Percentiles rank a stretch among this genome's conserved stretches.
Conservation (phyloP, 2,888 invertebrate genomes). For the Chironomus tentans region DNA sequence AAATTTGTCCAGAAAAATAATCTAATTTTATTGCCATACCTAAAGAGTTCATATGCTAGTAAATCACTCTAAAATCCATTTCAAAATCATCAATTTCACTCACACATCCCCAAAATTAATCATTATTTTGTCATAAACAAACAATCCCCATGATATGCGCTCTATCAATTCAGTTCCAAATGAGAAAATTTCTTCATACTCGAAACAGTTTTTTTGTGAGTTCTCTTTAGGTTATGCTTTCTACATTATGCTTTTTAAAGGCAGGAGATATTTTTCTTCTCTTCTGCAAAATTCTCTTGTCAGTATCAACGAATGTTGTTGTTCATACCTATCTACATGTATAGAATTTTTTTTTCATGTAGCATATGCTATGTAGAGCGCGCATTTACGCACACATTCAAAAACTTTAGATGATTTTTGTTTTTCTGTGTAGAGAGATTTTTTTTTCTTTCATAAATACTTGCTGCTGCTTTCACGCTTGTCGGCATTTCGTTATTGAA, state of each 20-base stretch:
- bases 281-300: slow-evolving; percentile 5
- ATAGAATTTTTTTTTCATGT: background rate
- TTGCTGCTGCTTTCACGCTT: slow-evolving; percentile 2
- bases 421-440: background rate
- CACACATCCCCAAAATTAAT: too few species aligned
- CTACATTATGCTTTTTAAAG: background rate
- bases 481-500: background rate
- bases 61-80: too few species aligned
- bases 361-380: slow-evolving; percentile 15
- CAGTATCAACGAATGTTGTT: slow-evolving; percentile 2
- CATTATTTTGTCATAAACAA: too few species aligned
- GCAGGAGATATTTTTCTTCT: slow-evolving; percentile 24
- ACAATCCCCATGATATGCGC: too few species aligned
- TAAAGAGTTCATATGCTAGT: too few species aligned
- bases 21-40: too few species aligned
- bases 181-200: too few species aligned
- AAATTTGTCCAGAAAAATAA: too few species aligned
- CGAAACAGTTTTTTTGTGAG: background rate
- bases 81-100: too few species aligned
- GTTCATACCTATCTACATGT: background rate
- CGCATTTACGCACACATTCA: background rate
- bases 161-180: too few species aligned
- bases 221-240: slow-evolving; percentile 10
- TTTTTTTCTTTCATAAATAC: background rate
- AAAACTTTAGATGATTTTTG: background rate